Conservation (phyloP, 1,140 invertebrate genomes). For the Hypsibius dujardini region DNA sequence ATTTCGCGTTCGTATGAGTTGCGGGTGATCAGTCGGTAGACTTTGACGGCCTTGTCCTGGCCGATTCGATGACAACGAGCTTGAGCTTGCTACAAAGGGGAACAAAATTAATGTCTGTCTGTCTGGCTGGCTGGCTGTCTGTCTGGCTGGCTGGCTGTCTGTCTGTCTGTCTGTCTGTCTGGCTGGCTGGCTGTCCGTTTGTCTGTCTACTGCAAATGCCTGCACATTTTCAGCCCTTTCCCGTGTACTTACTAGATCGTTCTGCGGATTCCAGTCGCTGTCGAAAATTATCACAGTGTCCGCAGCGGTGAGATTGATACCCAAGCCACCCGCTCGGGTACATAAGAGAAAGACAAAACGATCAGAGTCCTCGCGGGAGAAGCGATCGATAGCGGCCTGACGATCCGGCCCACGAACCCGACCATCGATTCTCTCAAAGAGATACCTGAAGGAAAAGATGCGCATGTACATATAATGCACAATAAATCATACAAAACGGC, state of each 20-base stretch:
- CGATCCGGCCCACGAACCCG: conserved; percentile 87
- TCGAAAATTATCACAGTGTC: conserved; percentile 99
- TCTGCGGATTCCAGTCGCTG: conserved; percentile 99
- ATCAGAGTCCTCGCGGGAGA: conserved; percentile 73
- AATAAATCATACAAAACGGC: too few species aligned
- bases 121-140: too few species aligned
- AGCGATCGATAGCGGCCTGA: conserved; percentile 96
- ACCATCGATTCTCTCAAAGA: conserved; percentile 93
- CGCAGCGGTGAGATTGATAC: conserved; percentile 96
- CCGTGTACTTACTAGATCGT: too few species aligned
- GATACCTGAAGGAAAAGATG: conserved; percentile 52
- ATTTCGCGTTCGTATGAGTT: conserved; percentile 99
- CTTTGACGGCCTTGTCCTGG: conserved; percentile 96
- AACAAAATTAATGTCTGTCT: conserved; percentile 38
- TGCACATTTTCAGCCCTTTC: too few species aligned
- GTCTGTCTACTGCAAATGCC: too few species aligned
- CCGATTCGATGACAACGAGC: conserved; percentile 97
- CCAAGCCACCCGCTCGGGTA: conserved; percentile 90
- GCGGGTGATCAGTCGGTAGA: conserved; percentile 84
- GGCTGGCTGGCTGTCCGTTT: too few species aligned
- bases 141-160: too few species aligned
- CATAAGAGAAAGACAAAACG: conserved; percentile 93
- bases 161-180: too few species aligned
- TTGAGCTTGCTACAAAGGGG: conserved; percentile 50
- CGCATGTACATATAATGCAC: too few species aligned